Evolutionary conservation across 2,113 vertebrate genomes (phyloP), one percentile per base, ranked within the genome.

Genomic region (Chamaea fasciata): DNA sequence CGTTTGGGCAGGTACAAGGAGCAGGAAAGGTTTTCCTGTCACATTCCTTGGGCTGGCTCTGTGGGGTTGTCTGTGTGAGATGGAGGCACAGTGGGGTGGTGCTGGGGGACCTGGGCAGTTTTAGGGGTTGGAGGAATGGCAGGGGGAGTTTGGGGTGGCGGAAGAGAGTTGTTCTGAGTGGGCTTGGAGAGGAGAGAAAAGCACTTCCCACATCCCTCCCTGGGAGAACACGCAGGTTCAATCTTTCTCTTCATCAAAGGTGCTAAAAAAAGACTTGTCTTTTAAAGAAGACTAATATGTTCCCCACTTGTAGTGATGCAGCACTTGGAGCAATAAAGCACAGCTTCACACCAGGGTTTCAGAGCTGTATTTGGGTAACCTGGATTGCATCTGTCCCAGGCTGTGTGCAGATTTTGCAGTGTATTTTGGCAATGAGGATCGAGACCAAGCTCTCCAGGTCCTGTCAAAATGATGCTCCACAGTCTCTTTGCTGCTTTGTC

Each of bases 1-100:
- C 99, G 0, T 99, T 99, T 47, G 99, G 99, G 33, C 99, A 99
- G 99, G 99, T 99, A 98, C 96, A 46, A 35, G 4, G 13, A 42
- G 22, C 7, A 1, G 59, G 63, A 79, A 37, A 11, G 33, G 47
- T 30, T 65, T 80, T 83, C 57, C 62, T 41, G 19, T 22, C 1
- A 1, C 3, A 11, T 69, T 75, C 57, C 56, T 75, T 35, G 57
- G 22, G 24, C 63, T 78, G 88, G 52, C 33, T 53, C 49, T 68
- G 39, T 0, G 15, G 13, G 47, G 7, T 27, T 60, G 37, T 42
- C 49, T 73, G 47, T 9, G 44, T 28, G 24, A 57, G 55, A 5
- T 7, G 22, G 52, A 90, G 37, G 63, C 42, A 9, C 20, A 9
- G 1, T 0, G 0, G 56, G 59, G 11, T 47, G 68, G 6, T 89